Base-by-base conservation (phyloP, 2,113 vertebrate genomes). In the Plotosus lineatus region DNA sequence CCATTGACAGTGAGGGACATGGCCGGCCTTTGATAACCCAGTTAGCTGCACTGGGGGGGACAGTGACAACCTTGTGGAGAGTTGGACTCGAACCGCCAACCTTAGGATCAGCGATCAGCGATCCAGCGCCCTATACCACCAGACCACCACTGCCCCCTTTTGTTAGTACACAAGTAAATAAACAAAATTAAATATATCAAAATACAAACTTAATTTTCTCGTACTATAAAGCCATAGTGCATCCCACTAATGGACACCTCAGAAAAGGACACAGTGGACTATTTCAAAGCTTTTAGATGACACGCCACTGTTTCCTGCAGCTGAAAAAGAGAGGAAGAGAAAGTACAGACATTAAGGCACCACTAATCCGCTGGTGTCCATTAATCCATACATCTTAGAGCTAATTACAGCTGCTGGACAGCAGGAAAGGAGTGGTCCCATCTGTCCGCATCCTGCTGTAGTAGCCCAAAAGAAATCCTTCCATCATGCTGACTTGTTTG, bases 291-390 rank as follows among this genome's bases (percentile, higher is more conserved):
- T 46, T 33, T 80, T 63, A 81, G 21, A 42, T 40, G 77, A 69
- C 65, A 58, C 6, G 7, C 48, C 36, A 50, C 14, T 50, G 36
- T 36, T 61, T 60, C 28, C 42, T 58, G 50, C 42, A 72, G 23
- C 53, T 28, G 26, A 63, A 15, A 80, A 58, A n/a, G 77, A 80
- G 58, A 76, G 40, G 66, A 28, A 76, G 44, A 28, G 21, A 73
- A 65, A 73, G 63, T 42, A 21, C 72, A 85, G 77, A 82, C 81
- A 80, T 50, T 42, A 55, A 23, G 77, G 77, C 83, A 65, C 83
- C 79, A 77, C 66, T 40, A 72, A 46, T 85, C 46, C 65, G 48
- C 76, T 74, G 74, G 79, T 63, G 44, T 75, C 78, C 81, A 83
- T 85, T 85, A 77, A 83, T 80, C 74, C 21, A 31, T 74, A 69